Base-by-base conservation (phyloP, 2,888 invertebrate genomes). In the Papilio gigon region DNA sequence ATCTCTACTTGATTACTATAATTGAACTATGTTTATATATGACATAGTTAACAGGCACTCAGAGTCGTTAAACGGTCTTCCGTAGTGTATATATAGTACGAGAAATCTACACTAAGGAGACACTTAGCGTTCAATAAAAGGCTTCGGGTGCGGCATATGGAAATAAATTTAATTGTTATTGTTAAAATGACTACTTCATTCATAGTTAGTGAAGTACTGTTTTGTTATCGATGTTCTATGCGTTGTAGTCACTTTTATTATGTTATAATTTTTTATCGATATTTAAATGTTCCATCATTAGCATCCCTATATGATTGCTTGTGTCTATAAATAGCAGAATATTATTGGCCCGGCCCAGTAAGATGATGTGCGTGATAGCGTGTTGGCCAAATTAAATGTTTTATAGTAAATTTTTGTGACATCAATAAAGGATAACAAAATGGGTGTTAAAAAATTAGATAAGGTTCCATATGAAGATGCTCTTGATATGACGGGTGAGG, bases 391-490 rank as follows among this genome's bases (percentile, higher is more conserved):
- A 12, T 22, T 47, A 4, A n/a, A 40, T 6, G 5, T 17, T 17
- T 35, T 35, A n/a, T n/a, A 42, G 8, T 42, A 22, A n/a, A n/a
- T n/a, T 11, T 6, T 47, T 9, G 20, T 22, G 11, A 22, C 22
- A 22, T n/a, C n/a, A 12, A 6, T 6, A 40, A 40, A 25, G 12
- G 8, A 25, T 30, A 30, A 17, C 22, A 30, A 56, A 56, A 56
- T 47, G 47, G 22, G 8, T 5, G 56, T 33, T 30, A 30, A 56
- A n/a, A 56, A 56, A 56, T 56, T 68, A n/a, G 78, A 78, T 2
- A 81, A 78, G 70, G 80, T 85, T 40, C 67, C 77, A 0, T 87
- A 82, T 70, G 86, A 87, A 71, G 82, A 86, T 61, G 86, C 86
- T 0, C 71, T 87, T 40, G 74, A 74, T 47, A 79, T 82, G 80